Percentiles rank a stretch among this genome's conserved stretches.
These are phyloP conservation scores for Polyommatus icarus DNA, from an alignment of 2,888 invertebrate species.

Conservation along the genomic window DNA sequence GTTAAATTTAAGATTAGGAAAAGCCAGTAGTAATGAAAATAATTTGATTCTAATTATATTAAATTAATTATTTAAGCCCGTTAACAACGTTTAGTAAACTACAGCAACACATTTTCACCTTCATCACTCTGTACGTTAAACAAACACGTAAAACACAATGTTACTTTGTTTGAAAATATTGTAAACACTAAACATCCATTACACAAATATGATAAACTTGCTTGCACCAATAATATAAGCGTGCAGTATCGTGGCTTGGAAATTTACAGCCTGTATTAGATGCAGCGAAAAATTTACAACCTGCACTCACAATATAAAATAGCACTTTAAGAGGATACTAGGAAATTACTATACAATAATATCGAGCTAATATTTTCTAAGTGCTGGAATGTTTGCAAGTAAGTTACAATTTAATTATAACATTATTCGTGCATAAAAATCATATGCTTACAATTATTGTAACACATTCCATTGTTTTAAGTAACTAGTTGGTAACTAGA, in stretches of 20 bases:
- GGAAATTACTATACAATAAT: background rate
- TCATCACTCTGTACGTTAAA: background rate
- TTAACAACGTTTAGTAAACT: no score
- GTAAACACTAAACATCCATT: conserved; percentile 5
- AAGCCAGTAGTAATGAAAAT: no score
- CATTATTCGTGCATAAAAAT: background rate
- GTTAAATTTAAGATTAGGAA: no score
- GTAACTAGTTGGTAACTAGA: no score
- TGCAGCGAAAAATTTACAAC: conserved; percentile 4
- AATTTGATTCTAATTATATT: no score
- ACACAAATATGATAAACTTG: conserved; percentile 10
- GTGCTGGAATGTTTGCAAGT: background rate
- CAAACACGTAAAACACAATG: background rate
- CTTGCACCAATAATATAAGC: background rate
- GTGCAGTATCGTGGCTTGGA: background rate
- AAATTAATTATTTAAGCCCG: no score
- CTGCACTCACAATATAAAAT: background rate
- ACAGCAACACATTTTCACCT: no score
- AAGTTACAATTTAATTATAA: background rate
- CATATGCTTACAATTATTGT: no score
- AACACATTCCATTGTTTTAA: no score
- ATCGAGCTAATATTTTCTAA: background rate
- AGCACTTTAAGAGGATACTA: conserved; percentile 10
- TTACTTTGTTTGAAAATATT: background rate
- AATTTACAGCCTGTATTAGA: background rate